Evolutionary conservation across 2,888 invertebrate species (phyloP), one percentile per base, ranked within the genome.

Genomic region (Cosmorhoe ocellata): DNA sequence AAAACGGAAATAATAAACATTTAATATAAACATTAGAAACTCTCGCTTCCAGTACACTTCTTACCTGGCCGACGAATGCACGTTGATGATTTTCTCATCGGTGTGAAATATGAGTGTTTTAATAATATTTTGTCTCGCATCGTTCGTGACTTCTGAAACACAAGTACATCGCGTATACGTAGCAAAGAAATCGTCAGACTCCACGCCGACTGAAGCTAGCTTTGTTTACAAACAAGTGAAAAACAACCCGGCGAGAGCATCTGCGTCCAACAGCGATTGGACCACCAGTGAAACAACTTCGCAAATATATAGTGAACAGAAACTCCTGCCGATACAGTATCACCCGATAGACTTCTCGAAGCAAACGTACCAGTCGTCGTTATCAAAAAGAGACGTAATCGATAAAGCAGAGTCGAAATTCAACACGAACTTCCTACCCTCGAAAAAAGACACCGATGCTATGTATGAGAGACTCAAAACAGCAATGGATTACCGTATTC

Each of bases 1-100:
- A n/a, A 58, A 60, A 60, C 51, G 63, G 69, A 70, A 69, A 74
- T 69, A 64, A 73, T 72, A 79, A 80, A 79, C 79, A 79, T 71
- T 69, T 74, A 69, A 81, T 84, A 87, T 77, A 86, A 79, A 75
- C 77, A 74, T 62, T 71, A 64, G 67, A 56, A 66, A 69, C 69
- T 61, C 63, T 46, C 58, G 70, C 64, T 79, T 79, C 71, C 85
- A 87, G 84, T 85, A 64, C 55, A 64, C 54, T 48, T 63, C 55
- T 47, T 18, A 18, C 18, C 44, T 44, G 44, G 59, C 59, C 56
- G 60, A 53, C 37, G 65, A 55, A 67, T 61, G 69, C 76, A 76
- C 76, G 78, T 72, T 54, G 52, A 67, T 66, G 65, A 10, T 3
- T 18, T 18, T 66, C 62, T 59, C 33, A 12, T 12, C 36, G 22